Base-by-base conservation (phyloP, 2,113 vertebrate species). In the Limnothrissa miodon region DNA sequence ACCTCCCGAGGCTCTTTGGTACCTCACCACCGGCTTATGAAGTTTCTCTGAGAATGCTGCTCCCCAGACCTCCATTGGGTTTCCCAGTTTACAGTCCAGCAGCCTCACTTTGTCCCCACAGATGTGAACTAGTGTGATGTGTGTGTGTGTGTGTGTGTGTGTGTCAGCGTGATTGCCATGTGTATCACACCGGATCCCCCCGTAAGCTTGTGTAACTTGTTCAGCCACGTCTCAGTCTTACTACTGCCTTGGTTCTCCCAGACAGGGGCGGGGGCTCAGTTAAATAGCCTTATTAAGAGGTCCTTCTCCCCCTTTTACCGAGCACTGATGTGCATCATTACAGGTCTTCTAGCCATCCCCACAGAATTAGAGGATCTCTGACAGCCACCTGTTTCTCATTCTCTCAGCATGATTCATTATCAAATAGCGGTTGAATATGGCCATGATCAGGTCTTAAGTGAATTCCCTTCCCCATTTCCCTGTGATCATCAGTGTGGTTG, bases 71-170 rank as follows among this genome's bases (percentile, higher is more conserved):
- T 81, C 21, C 83, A 82, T 42, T 82, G 89, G 84, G 80, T 85
- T n/a, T 90, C 90, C 78, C 83, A 82, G 91, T 92, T 90, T 89
- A 80, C 91, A 91, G 89, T 91, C 80, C 88, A 87, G 81, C 86
- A 8, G 25, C n/a, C n/a, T 62, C 82, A 85, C 87, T 42, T 42
- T 74, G 83, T 44, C 15, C 86, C 82, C 85, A 81, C 91, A 93
- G 90, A 93, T 93, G 92, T 92, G 92, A 42, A 42, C 42, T 42
- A 85, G 29, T 81, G 90, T 89, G 84, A 66, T 48, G 92, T 92
- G 91, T 93, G 42, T 42, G 92, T 87, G 83, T 42, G 42, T 42
- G 42, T 42, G 42, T 42, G 42, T 42, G 42, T 42, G 42, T 42
- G 42, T 88, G 87, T 88, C 80, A 85, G 29, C 81, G 90, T 89